Evolutionary conservation across 2,888 invertebrate species (phyloP), one percentile per base, ranked within the genome.

Genomic region (Heliothis peltigera): DNA sequence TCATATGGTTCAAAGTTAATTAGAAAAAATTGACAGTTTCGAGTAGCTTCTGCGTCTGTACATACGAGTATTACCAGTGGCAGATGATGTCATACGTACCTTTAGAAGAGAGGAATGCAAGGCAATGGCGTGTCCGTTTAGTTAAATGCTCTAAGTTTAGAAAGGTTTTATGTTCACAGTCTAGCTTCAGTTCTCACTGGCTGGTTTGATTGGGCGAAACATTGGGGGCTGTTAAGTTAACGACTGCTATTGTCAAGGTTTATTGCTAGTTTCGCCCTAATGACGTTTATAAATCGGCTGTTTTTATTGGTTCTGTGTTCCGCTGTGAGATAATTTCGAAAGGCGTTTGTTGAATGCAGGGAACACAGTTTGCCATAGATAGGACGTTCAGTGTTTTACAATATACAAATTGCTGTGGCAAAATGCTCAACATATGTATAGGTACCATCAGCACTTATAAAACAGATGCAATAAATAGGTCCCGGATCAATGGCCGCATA

Each of bases 261-360:
- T 70, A 70, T 75, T 59, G 52, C 43, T 43, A 25, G 51, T 49
- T 21, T 19, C 43, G 44, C 22, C 25, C 43, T 70, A 65, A 62
- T 58, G 62, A 57, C 54, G 32, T 74, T 60, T 55, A 65, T 43
- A 60, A 74, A 63, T 65, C 58, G 47, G 22, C 44, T 53, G 42
- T 28, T 56, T 72, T 75, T 73, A 75, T 64, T 52, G 56, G 55
- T 54, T 58, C 54, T 28, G 21, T 22, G 25, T 35, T 60, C 28
- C 35, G 18, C 42, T 54, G 15, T 25, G 19, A 35, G 63, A 73
- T 53, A 32, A 46, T 46, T 63, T 62, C 35, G 8, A 18, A 15
- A 15, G 39, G 6, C 12, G 21, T 15, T 25, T 21, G 39, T 32
- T 15, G 39, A 4, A 32, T 32, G 39, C 15, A 15, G 39, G 4